These are phyloP conservation scores for Nymphicus hollandicus DNA, from an alignment of 2,113 vertebrate species.

Conservation along the genomic window DNA sequence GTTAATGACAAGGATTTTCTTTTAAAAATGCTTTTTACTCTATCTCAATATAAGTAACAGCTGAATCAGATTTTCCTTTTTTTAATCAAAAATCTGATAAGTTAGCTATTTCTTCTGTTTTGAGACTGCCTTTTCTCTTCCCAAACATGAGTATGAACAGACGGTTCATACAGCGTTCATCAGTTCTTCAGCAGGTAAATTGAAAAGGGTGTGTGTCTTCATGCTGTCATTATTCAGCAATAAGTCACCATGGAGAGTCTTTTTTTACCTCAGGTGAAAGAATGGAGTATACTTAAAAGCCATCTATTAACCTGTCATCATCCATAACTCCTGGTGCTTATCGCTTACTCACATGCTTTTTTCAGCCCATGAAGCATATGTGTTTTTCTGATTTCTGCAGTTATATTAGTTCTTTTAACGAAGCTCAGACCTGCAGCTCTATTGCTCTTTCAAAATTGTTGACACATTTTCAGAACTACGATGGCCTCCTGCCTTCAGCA, in stretches of 20 bases:
- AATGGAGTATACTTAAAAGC: neutral
- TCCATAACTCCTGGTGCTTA: slow-evolving; percentile 10
- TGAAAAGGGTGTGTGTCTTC: neutral
- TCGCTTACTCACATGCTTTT: slow-evolving; percentile 15
- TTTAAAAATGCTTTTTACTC: neutral
- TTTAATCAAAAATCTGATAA: neutral
- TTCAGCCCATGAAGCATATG: neutral
- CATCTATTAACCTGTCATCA: neutral
- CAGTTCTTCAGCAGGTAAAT: neutral
- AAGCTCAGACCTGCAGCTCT: neutral
- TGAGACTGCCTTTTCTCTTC: neutral
- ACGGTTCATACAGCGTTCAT: neutral
- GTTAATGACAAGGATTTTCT: neutral
- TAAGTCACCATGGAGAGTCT: neutral
- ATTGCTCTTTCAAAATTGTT: neutral
- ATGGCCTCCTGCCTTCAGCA: neutral
- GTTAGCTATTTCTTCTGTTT: neutral
- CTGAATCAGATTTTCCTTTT: neutral
- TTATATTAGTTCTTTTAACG: slow-evolving; percentile 24
- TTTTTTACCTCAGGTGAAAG: slow-evolving; percentile 20
- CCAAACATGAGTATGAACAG: neutral
- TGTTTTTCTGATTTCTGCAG: slow-evolving; percentile 33
- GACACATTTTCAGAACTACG: neutral
- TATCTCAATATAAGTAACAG: neutral
- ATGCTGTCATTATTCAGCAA: neutral